Evolutionary conservation across 2,888 invertebrate species (phyloP).

Genomic region (Baccha elongata): DNA sequence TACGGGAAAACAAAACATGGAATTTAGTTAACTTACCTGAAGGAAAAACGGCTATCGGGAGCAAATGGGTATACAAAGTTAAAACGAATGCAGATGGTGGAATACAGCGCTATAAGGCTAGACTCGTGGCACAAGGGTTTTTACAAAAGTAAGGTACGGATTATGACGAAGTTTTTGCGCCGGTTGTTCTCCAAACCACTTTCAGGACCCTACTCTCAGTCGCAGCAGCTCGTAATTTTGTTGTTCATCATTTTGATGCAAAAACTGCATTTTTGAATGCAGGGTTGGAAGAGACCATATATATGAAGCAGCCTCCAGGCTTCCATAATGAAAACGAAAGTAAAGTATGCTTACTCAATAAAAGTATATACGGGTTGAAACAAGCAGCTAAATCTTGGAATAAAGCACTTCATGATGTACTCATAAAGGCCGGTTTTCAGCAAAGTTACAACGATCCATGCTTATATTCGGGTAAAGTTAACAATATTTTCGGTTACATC

Average conservation of each 20-base stretch:
- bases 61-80: constrained; percentile 45
- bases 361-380: constrained; percentile 66
- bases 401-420: constrained; percentile 42
- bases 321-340: background rate
- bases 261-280: constrained; percentile 62
- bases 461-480: constrained; percentile 45
- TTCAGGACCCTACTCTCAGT: constrained; percentile 49
- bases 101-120: constrained; percentile 28
- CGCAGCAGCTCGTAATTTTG: constrained; percentile 21
- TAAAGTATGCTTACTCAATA: constrained; percentile 33
- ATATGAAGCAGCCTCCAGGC: constrained; percentile 48
- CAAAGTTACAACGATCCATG: constrained; percentile 62
- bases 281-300: constrained; percentile 48
- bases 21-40: constrained; percentile 16
- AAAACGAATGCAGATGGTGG: constrained; percentile 42
- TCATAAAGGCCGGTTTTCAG: constrained; percentile 17
- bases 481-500: constrained; percentile 25
- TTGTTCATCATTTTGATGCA: constrained; percentile 54
- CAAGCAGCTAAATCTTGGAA: constrained; percentile 68
- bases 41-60: constrained; percentile 25
- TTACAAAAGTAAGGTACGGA: background rate
- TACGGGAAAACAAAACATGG: background rate
- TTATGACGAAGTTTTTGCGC: constrained; percentile 13
- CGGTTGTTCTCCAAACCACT: constrained; percentile 47
- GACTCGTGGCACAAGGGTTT: constrained; percentile 50